Evolutionary conservation across 2,113 vertebrate genomes (phyloP), one percentile per base, ranked within the genome.

Genomic region (Pseudois nayaur): DNA sequence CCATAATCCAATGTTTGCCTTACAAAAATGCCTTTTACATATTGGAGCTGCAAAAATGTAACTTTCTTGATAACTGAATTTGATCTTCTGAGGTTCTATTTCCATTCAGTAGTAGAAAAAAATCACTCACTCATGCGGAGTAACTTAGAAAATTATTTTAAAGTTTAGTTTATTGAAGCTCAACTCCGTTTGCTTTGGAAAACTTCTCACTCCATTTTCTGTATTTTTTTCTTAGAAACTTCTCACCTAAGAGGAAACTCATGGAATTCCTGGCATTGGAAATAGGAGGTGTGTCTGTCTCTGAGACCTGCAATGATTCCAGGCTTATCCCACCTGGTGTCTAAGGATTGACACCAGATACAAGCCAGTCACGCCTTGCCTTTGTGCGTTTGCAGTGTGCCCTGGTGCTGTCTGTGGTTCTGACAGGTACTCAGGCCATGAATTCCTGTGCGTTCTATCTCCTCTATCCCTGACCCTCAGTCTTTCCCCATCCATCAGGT

Each of bases 101-200:
- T 92, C 19, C 27, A 89, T 54, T 85, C 5, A 79, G 57, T 55
- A 43, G 23, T 57, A 84, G 82, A n/a, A 40, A 78, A 67, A 94
- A 95, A 64, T 45, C 43, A 79, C 50, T 91, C 25, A 71, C 27
- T 85, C 23, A 29, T 9, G 5, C 4, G 23, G 3, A 6, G 8
- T 91, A 60, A 96, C 27, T 87, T 82, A 9, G 3, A 96, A 96
- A 93, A 40, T 55, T 91, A 91, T 60, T 94, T 85, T 55, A 89
- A 91, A 84, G 48, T 19, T 85, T 74, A 55, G 23, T 83, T 67
- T 50, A 31, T 54, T 67, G 67, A 71, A 45, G 67, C 25, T 90
- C 55, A 82, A 74, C 4, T 54, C 29, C 8, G 6, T 93, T 84
- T 93, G 31, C 10, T 83, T 62, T 52, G 48, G 40, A 67, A 84